A percentile compares a stretch with the other conserved stretches of the same genome.
These are phyloP conservation scores for Macropodus opercularis DNA, from an alignment of 2,797 vertebrate species.

Conservation along the genomic window DNA sequence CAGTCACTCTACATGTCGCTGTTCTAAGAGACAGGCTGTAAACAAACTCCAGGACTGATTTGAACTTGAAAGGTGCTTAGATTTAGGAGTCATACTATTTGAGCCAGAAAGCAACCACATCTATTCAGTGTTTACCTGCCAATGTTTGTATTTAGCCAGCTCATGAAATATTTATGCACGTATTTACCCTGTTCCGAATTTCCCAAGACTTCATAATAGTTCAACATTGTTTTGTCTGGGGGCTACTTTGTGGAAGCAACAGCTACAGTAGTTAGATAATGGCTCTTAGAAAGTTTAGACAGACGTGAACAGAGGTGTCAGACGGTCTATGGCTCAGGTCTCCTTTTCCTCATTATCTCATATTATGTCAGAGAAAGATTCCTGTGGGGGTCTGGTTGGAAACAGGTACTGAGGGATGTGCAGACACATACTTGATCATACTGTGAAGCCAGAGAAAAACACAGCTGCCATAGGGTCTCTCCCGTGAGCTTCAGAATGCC, in stretches of 20 bases:
- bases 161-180: no score
- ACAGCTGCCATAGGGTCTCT: slow-evolving; percentile 10
- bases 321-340: slow-evolving; percentile 54
- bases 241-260: slow-evolving; percentile 12
- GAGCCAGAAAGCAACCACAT: not conserved
- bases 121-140: not conserved
- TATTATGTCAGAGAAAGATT: slow-evolving; percentile 57
- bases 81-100: slow-evolving; percentile 2
- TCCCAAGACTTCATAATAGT: not conserved
- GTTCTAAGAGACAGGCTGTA: slow-evolving; percentile 23
- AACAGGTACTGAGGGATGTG: slow-evolving; percentile 26
- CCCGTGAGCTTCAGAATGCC: slow-evolving; percentile 3
- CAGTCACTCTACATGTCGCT: no score
- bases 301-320: slow-evolving; percentile 57
- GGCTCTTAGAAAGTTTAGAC: slow-evolving; percentile 34
- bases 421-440: slow-evolving; percentile 22
- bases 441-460: slow-evolving; percentile 29
- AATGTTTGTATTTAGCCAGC: not conserved
- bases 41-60: slow-evolving; percentile 25
- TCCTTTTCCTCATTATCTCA: slow-evolving; percentile 66
- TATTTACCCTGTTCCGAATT: not conserved
- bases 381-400: not conserved
- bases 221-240: not conserved
- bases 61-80: not conserved
- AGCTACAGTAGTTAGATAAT: slow-evolving; percentile 30